Base-by-base conservation (phyloP, 2,113 vertebrate species). In the Marmota monax region DNA sequence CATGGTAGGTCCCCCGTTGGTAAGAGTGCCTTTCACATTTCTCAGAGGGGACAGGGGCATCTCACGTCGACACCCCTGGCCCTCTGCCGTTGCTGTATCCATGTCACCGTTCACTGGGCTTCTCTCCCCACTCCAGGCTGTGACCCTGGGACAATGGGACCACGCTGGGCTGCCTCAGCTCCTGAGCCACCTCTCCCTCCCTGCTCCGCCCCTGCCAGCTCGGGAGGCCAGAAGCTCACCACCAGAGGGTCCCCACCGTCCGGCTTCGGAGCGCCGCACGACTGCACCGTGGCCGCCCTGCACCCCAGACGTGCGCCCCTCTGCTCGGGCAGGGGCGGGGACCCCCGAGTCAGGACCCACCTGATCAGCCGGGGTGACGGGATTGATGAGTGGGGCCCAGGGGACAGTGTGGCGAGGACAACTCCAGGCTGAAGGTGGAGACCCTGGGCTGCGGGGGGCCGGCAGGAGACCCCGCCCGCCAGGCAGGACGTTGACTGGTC, bases 111-210 rank as follows among this genome's bases (percentile, higher is more conserved):
- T 95, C 58, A n/a, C 65, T 29, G 1, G 11, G 51, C 94, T 97
- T 85, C 90, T 96, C 88, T 98, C 87, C 98, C 51, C 2, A 23
- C 94, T 97, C 29, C 95, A 99, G 99, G 99, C 99, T 99, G 99
- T 99, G 99, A 99, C 96, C 53, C 90, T 97, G 96, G 97, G 98
- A 98, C 96, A 79, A 88, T 86, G 97, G 98, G 98, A 99, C 10
- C 96, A 98, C 98, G 92, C 67, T 86, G 88, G 97, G 98, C 96
- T 92, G 96, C 93, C 92, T 97, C 96, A 65, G 45, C 93, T 96
- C 97, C 97, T 80, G n/a, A 77, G 98, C 98, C 96, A 89, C 98
- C 97, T 98, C 97, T 97, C 98, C 98, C 97, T 98, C 98, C 97
- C 98, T 95, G 89, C 96, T 51, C 42, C 97, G 97, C 97, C 95